Evolutionary conservation across 2,113 vertebrate species (phyloP).

Genomic region (Pongo pygmaeus): DNA sequence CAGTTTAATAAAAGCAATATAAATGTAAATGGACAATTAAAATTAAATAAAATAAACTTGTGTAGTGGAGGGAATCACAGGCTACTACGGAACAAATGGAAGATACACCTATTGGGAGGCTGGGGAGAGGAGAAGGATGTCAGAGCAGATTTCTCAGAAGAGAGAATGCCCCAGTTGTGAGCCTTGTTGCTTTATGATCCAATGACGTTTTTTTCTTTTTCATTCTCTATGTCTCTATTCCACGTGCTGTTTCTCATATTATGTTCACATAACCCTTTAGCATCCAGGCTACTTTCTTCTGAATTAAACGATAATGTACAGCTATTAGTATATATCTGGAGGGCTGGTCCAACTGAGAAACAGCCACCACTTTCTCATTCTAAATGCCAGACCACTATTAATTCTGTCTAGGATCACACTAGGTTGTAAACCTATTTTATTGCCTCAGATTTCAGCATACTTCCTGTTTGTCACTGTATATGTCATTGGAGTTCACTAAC

Average conservation of each 20-base stretch:
- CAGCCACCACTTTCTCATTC: not conserved
- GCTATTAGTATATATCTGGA: too few relatives aligned
- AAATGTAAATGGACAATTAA: not conserved
- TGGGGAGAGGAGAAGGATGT: not conserved
- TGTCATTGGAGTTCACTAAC: not conserved
- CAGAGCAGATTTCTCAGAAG: not conserved
- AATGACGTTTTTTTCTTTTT: not conserved
- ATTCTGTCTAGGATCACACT: not conserved
- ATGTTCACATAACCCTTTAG: not conserved
- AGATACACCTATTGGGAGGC: not conserved
- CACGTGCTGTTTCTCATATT: not conserved
- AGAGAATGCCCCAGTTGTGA: not conserved
- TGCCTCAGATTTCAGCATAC: not conserved
- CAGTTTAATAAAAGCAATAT: not conserved
- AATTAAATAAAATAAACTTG: not conserved
- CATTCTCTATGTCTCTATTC: not conserved
- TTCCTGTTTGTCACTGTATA: not conserved
- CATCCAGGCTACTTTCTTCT: not conserved
- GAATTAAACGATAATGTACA: not conserved
- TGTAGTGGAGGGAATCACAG: not conserved
- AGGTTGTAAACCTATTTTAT: not conserved
- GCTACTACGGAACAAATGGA: not conserved
- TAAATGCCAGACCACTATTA: not conserved
- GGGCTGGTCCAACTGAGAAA: not conserved
- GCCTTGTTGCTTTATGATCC: not conserved